Evolutionary conservation across 37 sponge, comb jelly and placozoan genomes (phyloP).

Genomic region (Theonella swinhoei): DNA sequence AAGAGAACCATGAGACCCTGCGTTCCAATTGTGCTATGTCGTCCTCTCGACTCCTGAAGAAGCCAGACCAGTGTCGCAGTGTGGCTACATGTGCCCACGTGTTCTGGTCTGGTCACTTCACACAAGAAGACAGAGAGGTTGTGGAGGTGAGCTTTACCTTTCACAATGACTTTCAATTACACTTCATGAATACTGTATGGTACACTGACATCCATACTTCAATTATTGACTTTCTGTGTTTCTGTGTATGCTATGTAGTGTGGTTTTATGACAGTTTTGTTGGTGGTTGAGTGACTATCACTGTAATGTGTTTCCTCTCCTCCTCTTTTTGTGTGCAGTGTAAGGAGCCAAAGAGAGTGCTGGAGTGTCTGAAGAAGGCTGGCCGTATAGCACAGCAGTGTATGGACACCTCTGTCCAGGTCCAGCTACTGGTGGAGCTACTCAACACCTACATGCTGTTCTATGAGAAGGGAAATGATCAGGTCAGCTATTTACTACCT

Average conservation of each 20-base stretch:
- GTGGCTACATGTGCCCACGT: constrained; percentile 93
- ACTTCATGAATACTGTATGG: neutral
- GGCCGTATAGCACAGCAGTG: constrained; percentile 95
- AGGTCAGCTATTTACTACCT: constrained; percentile 30
- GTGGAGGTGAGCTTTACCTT: neutral
- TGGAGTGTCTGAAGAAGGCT: constrained; percentile 95
- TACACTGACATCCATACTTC: too few relatives aligned
- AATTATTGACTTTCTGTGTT: too few relatives aligned
- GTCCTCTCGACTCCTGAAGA: constrained; percentile 92
- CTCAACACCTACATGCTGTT: constrained; percentile 90
- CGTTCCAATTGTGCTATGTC: constrained; percentile 91
- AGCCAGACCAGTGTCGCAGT: constrained; percentile 96
- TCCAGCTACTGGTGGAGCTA: constrained; percentile 93
- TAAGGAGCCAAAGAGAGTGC: constrained; percentile 84
- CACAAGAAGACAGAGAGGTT: constrained; percentile 14
- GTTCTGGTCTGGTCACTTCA: constrained; percentile 90
- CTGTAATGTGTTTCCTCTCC: neutral
- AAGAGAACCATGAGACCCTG: constrained; percentile 98
- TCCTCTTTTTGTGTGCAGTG: constrained; percentile 50
- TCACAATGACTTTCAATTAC: too few relatives aligned
- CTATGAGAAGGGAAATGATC: constrained; percentile 83
- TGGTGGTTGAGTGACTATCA: too few relatives aligned
- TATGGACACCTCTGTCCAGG: constrained; percentile 93
- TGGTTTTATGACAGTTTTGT: too few relatives aligned
- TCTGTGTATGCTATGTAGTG: too few relatives aligned